Percentiles rank a stretch among this genome's conserved stretches.
Conservation (phyloP, 1,140 invertebrate species). For the Lethocerus indicus region DNA sequence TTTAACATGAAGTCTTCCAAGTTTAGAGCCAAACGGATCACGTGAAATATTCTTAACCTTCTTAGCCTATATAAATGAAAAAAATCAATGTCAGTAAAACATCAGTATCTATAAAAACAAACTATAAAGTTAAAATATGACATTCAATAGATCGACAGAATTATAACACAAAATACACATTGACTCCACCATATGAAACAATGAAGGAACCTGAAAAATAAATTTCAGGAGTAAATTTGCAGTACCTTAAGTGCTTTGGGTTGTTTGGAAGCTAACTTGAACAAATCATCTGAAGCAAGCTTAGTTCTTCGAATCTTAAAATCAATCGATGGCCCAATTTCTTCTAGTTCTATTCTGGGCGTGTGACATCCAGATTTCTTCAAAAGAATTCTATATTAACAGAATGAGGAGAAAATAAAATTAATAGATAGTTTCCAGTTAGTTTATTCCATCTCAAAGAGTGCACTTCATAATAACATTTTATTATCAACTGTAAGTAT, state of each 20-base stretch:
- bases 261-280: slow-evolving; percentile 68
- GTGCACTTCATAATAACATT: too few species aligned
- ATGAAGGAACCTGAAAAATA: not conserved
- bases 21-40: slow-evolving; percentile 73
- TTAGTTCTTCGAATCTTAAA: slow-evolving; percentile 69
- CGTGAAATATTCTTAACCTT: slow-evolving; percentile 82
- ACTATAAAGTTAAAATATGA: slow-evolving; percentile 2
- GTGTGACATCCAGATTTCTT: slow-evolving; percentile 82
- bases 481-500: too few species aligned
- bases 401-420: too few species aligned
- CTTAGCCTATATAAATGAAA: slow-evolving; percentile 32
- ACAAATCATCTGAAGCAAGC: slow-evolving; percentile 78
- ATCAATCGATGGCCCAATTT: slow-evolving; percentile 89
- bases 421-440: not conserved
- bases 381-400: slow-evolving; percentile 45
- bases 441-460: not conserved
- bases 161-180: not conserved
- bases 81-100: not conserved
- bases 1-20: slow-evolving; percentile 85
- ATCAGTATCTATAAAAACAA: not conserved
- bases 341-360: slow-evolving; percentile 79
- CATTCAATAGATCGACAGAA: slow-evolving; percentile 6
- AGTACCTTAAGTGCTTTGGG: slow-evolving; percentile 63
- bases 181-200: not conserved
- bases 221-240: not conserved